Base-by-base conservation (phyloP, 2,113 vertebrate species). In the Corythaixoides concolor region DNA sequence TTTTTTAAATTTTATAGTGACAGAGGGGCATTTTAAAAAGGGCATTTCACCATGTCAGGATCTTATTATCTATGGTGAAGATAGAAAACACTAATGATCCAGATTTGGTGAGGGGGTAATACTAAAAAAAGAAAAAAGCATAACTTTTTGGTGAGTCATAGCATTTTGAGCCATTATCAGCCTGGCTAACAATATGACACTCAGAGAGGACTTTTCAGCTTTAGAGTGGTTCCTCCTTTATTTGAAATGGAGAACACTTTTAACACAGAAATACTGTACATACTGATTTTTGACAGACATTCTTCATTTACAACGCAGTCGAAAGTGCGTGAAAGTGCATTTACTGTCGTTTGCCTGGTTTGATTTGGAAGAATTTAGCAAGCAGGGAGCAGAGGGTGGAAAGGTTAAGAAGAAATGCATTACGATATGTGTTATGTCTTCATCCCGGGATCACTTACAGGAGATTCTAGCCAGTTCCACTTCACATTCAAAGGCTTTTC, bases 401-500 rank as follows among this genome's bases (percentile, higher is more conserved):
- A 93, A 81, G 35, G 20, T 85, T 83, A 88, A 87, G 64, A 93
- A 90, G 89, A 93, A 93, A 73, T 63, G 21, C 23, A 37, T 76
- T 89, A 27, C 60, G 68, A 78, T 91, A 35, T 26, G 33, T 67
- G 26, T 47, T 33, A 63, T 67, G 55, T 84, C 89, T 96, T 92
- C 77, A 93, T 70, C 26, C 30, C 63, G 66, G 72, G 85, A 90
- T 97, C 78, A 41, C 56, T 97, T 88, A 90, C 91, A 67, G 88
- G 82, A 95, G 92, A 79, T 85, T 79, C 79, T 81, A 85, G 39
- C 67, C 87, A 90, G 60, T 56, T 81, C 41, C 59, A 50, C 93
- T 96, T 93, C 59, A 86, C 56, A 64, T 66, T 60, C 70, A 92
- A 81, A 62, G 24, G 53, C 49, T 87, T 81, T 94, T 88, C 94